phyloP scores from a whole-genome alignment of 2,797 vertebrate species.

The Sciaenops ocellatus region DNA sequence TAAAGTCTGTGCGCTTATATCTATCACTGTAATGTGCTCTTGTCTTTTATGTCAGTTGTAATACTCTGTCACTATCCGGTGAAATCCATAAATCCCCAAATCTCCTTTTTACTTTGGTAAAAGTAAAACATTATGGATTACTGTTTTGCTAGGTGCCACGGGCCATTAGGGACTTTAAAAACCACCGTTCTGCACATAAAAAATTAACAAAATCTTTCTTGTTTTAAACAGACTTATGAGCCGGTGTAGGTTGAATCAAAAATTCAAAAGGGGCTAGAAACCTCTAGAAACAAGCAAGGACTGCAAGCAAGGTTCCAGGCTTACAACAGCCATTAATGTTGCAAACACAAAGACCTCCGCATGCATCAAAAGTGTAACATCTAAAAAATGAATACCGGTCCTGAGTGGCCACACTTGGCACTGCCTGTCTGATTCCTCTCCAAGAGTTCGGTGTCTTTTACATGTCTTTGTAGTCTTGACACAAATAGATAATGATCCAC shows the following conservation, averaged over 20 bases:
- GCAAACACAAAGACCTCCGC: neutral
- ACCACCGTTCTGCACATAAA: neutral
- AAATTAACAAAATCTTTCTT: neutral
- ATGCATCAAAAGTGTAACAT: neutral
- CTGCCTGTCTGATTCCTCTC: neutral
- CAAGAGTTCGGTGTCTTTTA: too few species aligned
- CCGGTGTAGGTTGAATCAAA: neutral
- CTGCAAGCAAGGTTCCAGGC: neutral
- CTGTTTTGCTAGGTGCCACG: neutral
- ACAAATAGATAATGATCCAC: neutral
- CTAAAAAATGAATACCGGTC: neutral
- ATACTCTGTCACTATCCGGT: conserved; percentile 4
- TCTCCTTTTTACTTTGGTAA: neutral
- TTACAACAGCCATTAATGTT: too few species aligned
- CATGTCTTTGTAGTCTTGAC: neutral
- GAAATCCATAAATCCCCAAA: neutral
- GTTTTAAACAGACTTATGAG: neutral
- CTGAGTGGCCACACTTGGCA: neutral
- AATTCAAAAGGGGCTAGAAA: neutral
- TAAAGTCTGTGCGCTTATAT: conserved; percentile 12
- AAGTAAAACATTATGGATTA: neutral
- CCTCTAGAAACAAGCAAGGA: neutral
- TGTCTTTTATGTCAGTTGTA: conserved; percentile 16
- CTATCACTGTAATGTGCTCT: conserved; percentile 31
- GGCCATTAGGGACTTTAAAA: neutral